Base-by-base conservation (phyloP, 2,888 invertebrate species). In the Lasioglossum malachurum region DNA sequence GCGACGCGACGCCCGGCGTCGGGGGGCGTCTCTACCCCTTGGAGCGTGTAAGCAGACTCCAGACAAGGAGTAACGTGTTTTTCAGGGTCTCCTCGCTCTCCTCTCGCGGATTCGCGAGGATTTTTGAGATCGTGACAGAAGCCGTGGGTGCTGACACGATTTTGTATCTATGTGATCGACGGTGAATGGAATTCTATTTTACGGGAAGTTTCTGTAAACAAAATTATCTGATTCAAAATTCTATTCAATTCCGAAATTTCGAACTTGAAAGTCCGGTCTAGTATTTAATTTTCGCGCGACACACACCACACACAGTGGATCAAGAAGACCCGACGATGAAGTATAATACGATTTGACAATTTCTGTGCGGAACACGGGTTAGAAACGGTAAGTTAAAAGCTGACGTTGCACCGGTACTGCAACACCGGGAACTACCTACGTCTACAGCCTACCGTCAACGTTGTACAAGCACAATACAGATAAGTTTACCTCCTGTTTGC, bases 11-110 rank as follows among this genome's bases (percentile, higher is more conserved):
- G 31, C 31, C 31, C n/a, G 38, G 10, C 57, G 57, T 14, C 27
- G 27, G 27, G 60, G 60, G 60, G 27, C 27, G 60, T 31, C 16
- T 14, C 27, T 31, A 16, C 12, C 60, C 60, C 16, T 14, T 16
- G 27, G 60, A 31, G 27, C 60, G 60, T 64, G 60, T 31, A 64
- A 31, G 31, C 60, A 64, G 60, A 64, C 60, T 27, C 60, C 60
- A 64, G 60, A 64, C 60, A 64, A 64, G 31, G 60, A 64, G 60
- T 64, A 64, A 64, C 60, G 60, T 64, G 60, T 64, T 64, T 64
- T 64, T 64, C 60, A 64, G 60, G 60, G 31, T 16, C 60, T 14
- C 27, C 4, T 27, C 60, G 27, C 14, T 4, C 12, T 27, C 16
- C 14, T 14, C 14, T 60, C 60, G 16, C 31, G 60, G 16, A 31